phyloP scores from a whole-genome alignment of 2,797 vertebrate species.

The Sciaenops ocellatus region DNA sequence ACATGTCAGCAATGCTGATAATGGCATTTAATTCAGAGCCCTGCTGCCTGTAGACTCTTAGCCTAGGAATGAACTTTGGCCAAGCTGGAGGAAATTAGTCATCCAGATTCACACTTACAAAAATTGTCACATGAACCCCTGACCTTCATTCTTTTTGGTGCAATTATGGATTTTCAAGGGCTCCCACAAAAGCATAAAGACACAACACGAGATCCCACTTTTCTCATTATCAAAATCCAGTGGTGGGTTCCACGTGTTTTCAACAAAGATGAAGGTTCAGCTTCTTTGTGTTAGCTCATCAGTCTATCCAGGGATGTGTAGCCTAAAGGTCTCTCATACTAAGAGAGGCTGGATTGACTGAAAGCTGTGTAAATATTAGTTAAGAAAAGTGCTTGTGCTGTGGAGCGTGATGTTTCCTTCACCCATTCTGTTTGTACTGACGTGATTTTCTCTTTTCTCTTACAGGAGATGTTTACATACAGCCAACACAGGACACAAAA shows the following conservation, averaged over 20 bases:
- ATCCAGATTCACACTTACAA: constrained; percentile 16
- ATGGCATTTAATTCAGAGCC: background rate
- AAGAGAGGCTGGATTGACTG: constrained; percentile 38
- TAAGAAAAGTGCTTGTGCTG: constrained; percentile 45
- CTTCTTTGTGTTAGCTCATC: constrained; percentile 31
- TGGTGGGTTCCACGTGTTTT: constrained; percentile 33
- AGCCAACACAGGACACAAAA: constrained; percentile 97
- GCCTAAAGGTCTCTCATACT: constrained; percentile 42
- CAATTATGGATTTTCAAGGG: constrained; percentile 28
- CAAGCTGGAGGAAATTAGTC: background rate
- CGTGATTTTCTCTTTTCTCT: constrained; percentile 59
- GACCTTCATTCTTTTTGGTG: constrained; percentile 25
- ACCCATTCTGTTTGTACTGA: constrained; percentile 40
- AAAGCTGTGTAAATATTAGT: constrained; percentile 73
- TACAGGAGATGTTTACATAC: constrained; percentile 97
- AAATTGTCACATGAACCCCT: constrained; percentile 1
- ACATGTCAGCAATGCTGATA: background rate
- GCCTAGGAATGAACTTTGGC: background rate
- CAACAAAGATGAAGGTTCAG: constrained; percentile 31
- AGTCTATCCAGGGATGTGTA: constrained; percentile 18
- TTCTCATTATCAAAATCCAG: constrained; percentile 33
- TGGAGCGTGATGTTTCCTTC: constrained; percentile 47
- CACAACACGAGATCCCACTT: constrained; percentile 12
- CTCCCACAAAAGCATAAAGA: constrained; percentile 8
- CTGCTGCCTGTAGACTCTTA: background rate